Evolutionary conservation across 2,888 invertebrate genomes (phyloP), one percentile per base, ranked within the genome.

Genomic region (Caenorhabditis sp.): DNA sequence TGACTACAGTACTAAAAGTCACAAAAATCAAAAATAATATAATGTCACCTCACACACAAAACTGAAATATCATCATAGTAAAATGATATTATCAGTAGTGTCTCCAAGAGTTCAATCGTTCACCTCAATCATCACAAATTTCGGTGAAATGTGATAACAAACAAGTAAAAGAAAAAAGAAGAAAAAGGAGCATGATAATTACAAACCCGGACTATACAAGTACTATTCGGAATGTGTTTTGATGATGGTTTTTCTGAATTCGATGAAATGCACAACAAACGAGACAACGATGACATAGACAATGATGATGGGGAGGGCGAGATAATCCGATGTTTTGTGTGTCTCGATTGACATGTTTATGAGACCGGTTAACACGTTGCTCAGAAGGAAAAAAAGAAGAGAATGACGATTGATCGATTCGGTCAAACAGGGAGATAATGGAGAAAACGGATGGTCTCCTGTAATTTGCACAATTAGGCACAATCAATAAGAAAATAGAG

Each of bases 361-460:
- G 3, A 70, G 37, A 31, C 96, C 96, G 0, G 96, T 97, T 19
- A 93, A 87, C 36, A 95, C 78, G 90, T 97, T 97, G 1, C 93
- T 92, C 17, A 93, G 77, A 62, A 97, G 89, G 88, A 97, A 97
- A 88, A 93, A 93, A n/a, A 91, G 87, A 36, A 96, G 89, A 1
- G 93, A 94, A 53, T 80, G 70, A 1, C 77, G 77, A 67, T 83
- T 84, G 54, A 87, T 75, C 26, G 82, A 69, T 21, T 66, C 68
- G 50, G 75, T 55, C 12, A 84, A 72, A 59, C 82, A 83, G 27
- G 83, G 82, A 36, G 78, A 65, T 1, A 76, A 61, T 6, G 71
- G 57, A 17, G 66, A 72, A 62, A 79, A 82, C n/a, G 82, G 81
- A 53, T 74, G 68, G 61, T 81, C 81, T 26, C 79, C 81, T 83